phyloP scores from a whole-genome alignment of 2,797 vertebrate genomes.

The Podarcis lilfordi region DNA sequence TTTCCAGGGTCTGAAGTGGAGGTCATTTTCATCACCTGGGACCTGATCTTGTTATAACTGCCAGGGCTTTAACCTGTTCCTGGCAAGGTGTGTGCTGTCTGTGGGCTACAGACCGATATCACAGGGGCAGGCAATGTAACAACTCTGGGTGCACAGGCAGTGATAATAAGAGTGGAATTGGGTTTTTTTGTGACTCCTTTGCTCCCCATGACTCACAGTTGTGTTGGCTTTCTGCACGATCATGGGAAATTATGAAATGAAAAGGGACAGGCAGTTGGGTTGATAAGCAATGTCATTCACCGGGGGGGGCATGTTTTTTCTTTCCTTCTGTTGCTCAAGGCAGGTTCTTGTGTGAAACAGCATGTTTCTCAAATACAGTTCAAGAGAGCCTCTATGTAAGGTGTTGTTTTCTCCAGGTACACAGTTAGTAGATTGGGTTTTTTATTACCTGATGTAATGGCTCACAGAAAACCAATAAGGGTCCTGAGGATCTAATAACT shows the following conservation, averaged over 20 bases:
- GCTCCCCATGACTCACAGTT: slow-evolving; percentile 67
- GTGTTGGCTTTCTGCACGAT: slow-evolving; percentile 51
- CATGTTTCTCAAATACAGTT: background rate
- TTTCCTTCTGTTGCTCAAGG: background rate
- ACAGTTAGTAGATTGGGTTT: background rate
- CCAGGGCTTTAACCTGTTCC: background rate
- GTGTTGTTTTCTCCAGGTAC: background rate
- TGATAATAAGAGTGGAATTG: slow-evolving; percentile 35
- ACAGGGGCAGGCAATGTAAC: slow-evolving; percentile 22
- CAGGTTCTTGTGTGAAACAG: background rate
- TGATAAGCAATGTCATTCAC: slow-evolving; percentile 36
- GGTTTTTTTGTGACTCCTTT: slow-evolving; percentile 53
- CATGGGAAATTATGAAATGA: slow-evolving; percentile 56
- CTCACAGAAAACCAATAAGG: background rate
- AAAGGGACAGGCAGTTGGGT: background rate
- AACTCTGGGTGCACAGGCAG: slow-evolving; percentile 20
- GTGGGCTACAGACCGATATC: background rate
- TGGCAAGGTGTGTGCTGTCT: background rate
- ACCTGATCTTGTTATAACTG: background rate
- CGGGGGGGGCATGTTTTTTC: background rate
- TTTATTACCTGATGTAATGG: background rate
- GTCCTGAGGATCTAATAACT: background rate
- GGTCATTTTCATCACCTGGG: background rate
- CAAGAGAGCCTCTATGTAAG: background rate
- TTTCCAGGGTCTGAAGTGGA: background rate